phyloP scores from a whole-genome alignment of 2,888 invertebrate genomes.

The Pandemis corylana region DNA sequence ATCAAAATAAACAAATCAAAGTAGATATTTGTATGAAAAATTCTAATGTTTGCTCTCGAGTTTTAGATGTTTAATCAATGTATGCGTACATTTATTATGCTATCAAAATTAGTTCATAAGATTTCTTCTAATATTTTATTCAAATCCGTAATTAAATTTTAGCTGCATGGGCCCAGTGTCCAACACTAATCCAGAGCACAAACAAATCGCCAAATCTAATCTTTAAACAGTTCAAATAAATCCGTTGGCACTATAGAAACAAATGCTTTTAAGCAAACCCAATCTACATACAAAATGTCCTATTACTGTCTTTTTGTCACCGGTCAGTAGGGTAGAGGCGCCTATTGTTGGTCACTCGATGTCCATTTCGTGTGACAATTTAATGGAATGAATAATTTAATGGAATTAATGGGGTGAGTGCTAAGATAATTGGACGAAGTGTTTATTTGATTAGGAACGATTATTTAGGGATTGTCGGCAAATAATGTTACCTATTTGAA shows the following conservation, averaged over 20 bases:
- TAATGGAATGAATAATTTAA: constrained; percentile 73
- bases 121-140: no score
- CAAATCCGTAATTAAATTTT: no score
- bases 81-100: no score
- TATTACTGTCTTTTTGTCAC: constrained; percentile 70
- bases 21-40: no score
- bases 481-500: neutral
- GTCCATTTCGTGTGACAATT: constrained; percentile 61
- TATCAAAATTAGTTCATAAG: no score
- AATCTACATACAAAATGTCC: constrained; percentile 77
- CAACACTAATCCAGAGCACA: neutral
- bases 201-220: constrained; percentile 15
- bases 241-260: constrained; percentile 33
- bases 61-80: no score
- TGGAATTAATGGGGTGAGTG: constrained; percentile 59
- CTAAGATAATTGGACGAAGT: constrained; percentile 44
- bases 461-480: constrained; percentile 28
- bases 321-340: constrained; percentile 57
- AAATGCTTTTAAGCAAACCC: constrained; percentile 55
- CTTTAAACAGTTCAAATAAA: constrained; percentile 25
- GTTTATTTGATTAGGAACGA: constrained; percentile 40
- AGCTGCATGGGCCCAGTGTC: neutral
- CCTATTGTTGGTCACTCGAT: constrained; percentile 66
- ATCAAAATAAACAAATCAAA: no score
- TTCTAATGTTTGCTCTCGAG: no score